Evolutionary conservation across 2,888 invertebrate genomes (phyloP), one percentile per base, ranked within the genome.

Genomic region (Brachyopa scutellaris): DNA sequence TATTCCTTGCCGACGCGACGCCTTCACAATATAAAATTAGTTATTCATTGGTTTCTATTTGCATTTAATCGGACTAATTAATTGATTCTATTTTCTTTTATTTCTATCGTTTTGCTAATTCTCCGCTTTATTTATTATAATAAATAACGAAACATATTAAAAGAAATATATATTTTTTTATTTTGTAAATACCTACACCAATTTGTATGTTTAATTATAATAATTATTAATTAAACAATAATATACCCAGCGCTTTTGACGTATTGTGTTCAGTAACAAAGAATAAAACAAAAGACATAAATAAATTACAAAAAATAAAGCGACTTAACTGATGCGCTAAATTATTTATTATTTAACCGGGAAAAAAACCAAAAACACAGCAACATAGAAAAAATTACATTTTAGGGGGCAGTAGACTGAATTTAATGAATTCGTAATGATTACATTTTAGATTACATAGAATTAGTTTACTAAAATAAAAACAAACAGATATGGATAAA

Each of bases 201-300:
- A 47, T 64, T 51, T 64, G 23, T 62, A 57, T 72, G 40, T 42
- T 29, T 36, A 66, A 42, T 47, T 61, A 70, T 26, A 80, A 38
- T 15, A 23, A 76, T 53, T 70, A 57, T 74, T 77, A 66, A 76
- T 61, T 82, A 80, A 80, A 76, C 74, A 80, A 80, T 82, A 82
- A 82, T 72, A 33, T 77, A 77, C 59, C 82, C 82, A 82, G 82
- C 77, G 82, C 82, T 82, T 77, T 82, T 82, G 77, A 82, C 82
- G 82, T 82, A 82, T 77, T 82, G 82, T 82, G 82, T 82, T 82
- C 82, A 82, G 77, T 82, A 82, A 77, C 77, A 82, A 70, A 77
- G 38, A 64, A 74, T 47, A 62, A 64, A 62, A 55, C 8, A 9
- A 31, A 40, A 26, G 26, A 42, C 11, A 38, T 36, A 53, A 42